phyloP scores from a whole-genome alignment of 2,888 invertebrate species.

The Chelonus formosanus region DNA sequence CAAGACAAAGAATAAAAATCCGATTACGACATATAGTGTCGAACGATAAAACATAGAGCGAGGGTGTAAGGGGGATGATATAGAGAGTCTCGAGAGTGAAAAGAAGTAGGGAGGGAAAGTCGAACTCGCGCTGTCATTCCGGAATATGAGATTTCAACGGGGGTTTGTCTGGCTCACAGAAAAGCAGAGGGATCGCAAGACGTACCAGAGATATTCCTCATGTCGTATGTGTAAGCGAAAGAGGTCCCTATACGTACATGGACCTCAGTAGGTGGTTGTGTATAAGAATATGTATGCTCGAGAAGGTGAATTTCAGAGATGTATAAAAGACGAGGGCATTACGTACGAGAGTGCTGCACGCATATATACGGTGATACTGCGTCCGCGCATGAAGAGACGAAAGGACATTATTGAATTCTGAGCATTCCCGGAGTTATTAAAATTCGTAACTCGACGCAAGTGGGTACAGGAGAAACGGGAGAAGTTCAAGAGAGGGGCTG shows the following conservation, averaged over 20 bases:
- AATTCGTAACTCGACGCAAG: slow-evolving; percentile 61
- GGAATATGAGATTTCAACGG: slow-evolving; percentile 59
- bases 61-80: slow-evolving; percentile 15
- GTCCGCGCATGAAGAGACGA: slow-evolving; percentile 36
- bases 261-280: neutral
- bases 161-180: slow-evolving; percentile 39
- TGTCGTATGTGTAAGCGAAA: too few relatives aligned
- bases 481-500: slow-evolving; percentile 33
- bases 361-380: slow-evolving; percentile 34
- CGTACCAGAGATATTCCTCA: neutral
- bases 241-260: too few relatives aligned
- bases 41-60: slow-evolving; percentile 15
- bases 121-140: slow-evolving; percentile 58
- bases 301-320: slow-evolving; percentile 22
- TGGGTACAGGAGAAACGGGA: slow-evolving; percentile 32
- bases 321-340: slow-evolving; percentile 41
- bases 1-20: slow-evolving; percentile 25
- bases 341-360: slow-evolving; percentile 6
- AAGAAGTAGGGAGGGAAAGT: slow-evolving; percentile 38
- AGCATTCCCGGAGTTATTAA: slow-evolving; percentile 64
- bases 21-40: slow-evolving; percentile 19
- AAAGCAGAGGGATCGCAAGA: slow-evolving; percentile 32
- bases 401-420: slow-evolving; percentile 64
- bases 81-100: slow-evolving; percentile 3
- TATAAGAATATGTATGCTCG: slow-evolving; percentile 3